Base-by-base conservation (phyloP, 2,888 invertebrate genomes). In the Ophion costatus region DNA sequence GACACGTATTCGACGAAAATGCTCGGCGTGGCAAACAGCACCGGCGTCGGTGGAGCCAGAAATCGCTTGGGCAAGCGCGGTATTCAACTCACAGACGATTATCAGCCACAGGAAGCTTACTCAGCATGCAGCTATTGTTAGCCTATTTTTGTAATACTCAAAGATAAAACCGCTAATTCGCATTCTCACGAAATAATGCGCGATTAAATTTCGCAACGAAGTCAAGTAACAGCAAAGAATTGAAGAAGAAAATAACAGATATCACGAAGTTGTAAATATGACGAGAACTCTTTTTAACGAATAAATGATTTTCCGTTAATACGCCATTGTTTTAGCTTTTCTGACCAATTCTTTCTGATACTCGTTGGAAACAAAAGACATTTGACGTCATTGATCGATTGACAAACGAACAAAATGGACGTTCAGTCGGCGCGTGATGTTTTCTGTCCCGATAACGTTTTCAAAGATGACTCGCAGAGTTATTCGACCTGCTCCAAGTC, bases 1-100 rank as follows among this genome's bases (percentile, higher is more conserved):
- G 96, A 97, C 90, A 89, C 90, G 3, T 89, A 91, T 76, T 87
- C 91, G 4, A 71, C 84, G 33, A 86, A 88, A 77, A 71, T 87
- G 14, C 86, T 69, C 61, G 83, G 88, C 29, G 89, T 87, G 24
- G 86, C 80, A 7, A 90, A 87, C 76, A 87, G 69, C 33, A 85
- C 87, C 70, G 22, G 64, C 5, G 42, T 70, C 17, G 87, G 86
- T 69, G 91, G 90, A 29, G 87, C 91, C 2, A 90, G 93, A 82
- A 89, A 91, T 57, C 92, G 93, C 69, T 57, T 90, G 59, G 92
- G 90, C 14, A 90, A 90, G 79, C 89, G 91, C 45, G 92, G 90
- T 45, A 88, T 93, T 70, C 91, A 92, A 38, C 75, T 93, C 24
- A 87, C 90, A 14, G 90, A 91, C 45, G 90, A 91, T 71, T 78